phyloP scores from a whole-genome alignment of 2,113 vertebrate genomes.

The Otocyon megalotis region DNA sequence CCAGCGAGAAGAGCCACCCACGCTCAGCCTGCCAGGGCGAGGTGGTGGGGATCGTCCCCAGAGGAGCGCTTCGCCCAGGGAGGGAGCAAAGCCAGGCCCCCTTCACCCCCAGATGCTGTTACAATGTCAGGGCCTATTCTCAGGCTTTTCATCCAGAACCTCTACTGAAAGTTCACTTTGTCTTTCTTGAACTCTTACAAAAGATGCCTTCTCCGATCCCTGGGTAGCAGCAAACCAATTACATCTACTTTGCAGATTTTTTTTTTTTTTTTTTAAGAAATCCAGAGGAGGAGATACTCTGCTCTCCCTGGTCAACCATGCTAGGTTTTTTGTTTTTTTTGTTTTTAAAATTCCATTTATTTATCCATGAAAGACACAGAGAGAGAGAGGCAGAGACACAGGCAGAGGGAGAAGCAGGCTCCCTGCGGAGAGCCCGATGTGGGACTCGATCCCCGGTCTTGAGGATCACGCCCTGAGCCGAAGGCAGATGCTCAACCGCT shows the following conservation, averaged over 20 bases:
- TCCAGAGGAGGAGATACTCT: background rate
- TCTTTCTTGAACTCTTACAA: background rate
- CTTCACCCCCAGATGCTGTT: background rate
- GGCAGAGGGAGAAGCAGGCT: too few species aligned
- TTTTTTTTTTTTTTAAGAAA: background rate
- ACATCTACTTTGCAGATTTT: background rate
- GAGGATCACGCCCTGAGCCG: too few species aligned
- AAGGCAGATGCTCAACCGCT: too few species aligned
- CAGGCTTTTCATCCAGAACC: background rate
- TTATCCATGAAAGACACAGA: too few species aligned
- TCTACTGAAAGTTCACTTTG: background rate
- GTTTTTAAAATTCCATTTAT: too few species aligned
- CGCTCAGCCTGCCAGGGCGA: background rate
- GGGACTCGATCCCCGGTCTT: too few species aligned
- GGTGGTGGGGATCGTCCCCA: rapidly evolving
- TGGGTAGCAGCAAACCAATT: background rate
- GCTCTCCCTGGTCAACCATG: background rate
- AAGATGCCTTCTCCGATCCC: background rate
- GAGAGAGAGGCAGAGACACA: too few species aligned
- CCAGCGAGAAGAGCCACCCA: background rate
- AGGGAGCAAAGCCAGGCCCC: rapidly evolving
- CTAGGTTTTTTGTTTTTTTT: too few species aligned
- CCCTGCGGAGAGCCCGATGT: too few species aligned
- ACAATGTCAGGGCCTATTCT: background rate
- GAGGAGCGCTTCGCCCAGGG: background rate